These are phyloP conservation scores for Helleia helle DNA, from an alignment of 2,888 invertebrate genomes.

Conservation along the genomic window DNA sequence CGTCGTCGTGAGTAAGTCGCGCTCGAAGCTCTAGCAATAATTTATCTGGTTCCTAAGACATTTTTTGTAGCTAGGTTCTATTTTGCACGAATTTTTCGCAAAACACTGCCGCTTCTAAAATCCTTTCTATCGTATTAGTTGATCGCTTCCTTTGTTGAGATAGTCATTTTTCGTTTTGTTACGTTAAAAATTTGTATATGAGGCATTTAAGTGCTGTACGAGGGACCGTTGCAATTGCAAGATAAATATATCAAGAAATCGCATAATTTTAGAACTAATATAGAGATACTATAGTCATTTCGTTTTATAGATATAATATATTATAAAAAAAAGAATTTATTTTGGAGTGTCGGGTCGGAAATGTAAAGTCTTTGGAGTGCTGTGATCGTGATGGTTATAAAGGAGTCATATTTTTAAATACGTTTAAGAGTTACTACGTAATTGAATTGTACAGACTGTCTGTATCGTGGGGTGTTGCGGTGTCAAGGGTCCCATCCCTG, in stretches of 20 bases:
- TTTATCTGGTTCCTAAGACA: slow-evolving; percentile 74
- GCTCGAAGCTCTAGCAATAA: slow-evolving; percentile 70
- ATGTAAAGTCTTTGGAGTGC: slow-evolving; percentile 70
- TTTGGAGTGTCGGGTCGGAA: slow-evolving; percentile 68
- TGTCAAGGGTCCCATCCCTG: neutral
- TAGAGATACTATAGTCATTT: slow-evolving; percentile 72
- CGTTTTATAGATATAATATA: slow-evolving; percentile 70
- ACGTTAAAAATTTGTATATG: slow-evolving; percentile 63
- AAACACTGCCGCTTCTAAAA: slow-evolving; percentile 69
- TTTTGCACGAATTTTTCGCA: slow-evolving; percentile 66
- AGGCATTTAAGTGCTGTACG: slow-evolving; percentile 70
- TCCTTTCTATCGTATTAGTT: slow-evolving; percentile 46
- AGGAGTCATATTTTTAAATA: slow-evolving; percentile 74
- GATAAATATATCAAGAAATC: slow-evolving; percentile 69
- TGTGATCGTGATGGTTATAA: slow-evolving; percentile 72
- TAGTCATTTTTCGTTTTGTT: slow-evolving; percentile 48
- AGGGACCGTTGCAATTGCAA: slow-evolving; percentile 75
- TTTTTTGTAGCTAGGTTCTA: slow-evolving; percentile 71
- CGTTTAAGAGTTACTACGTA: slow-evolving; percentile 67
- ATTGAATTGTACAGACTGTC: slow-evolving; percentile 42
- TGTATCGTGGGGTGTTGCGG: slow-evolving; percentile 2
- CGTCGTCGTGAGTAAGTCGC: slow-evolving; percentile 34
- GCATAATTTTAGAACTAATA: slow-evolving; percentile 72
- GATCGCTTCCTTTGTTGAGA: slow-evolving; percentile 55
- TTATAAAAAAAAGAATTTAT: slow-evolving; percentile 57